Percentiles rank a stretch among this genome's conserved stretches.
These are phyloP conservation scores for Entomobrya proxima DNA, from an alignment of 2,888 invertebrate species.

Conservation along the genomic window DNA sequence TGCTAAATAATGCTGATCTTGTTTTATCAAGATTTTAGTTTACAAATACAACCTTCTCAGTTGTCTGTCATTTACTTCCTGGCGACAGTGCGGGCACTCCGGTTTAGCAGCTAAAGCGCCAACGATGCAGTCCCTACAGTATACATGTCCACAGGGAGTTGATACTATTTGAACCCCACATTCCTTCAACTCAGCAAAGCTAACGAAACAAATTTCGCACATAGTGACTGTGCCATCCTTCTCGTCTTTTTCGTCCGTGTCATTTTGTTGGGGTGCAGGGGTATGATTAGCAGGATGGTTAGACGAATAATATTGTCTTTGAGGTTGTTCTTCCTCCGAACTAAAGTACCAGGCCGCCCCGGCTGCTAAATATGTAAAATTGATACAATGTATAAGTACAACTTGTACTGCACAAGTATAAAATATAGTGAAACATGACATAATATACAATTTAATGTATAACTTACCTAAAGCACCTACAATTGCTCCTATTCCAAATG, in stretches of 20 bases:
- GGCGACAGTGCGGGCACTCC: slow-evolving; percentile 60
- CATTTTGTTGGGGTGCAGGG: not conserved
- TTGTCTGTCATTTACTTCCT: not conserved
- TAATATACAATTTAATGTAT: too few relatives aligned
- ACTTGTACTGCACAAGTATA: too few relatives aligned
- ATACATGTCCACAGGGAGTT: slow-evolving; percentile 62
- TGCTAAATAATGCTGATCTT: too few relatives aligned
- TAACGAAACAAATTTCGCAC: slow-evolving; percentile 60
- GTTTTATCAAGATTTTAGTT: not conserved
- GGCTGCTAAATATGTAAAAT: slow-evolving; percentile 14
- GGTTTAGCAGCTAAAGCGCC: slow-evolving; percentile 30
- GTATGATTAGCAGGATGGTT: slow-evolving; percentile 26
- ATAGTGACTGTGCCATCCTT: slow-evolving; percentile 53
- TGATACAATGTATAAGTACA: not conserved
- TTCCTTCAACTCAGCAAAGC: slow-evolving; percentile 52
- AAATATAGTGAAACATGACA: too few relatives aligned
- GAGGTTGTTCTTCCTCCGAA: slow-evolving; percentile 29
- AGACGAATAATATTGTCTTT: not conserved
- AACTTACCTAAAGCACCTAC: slow-evolving; percentile 55
- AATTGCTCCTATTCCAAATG: slow-evolving; percentile 50
- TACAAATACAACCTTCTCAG: slow-evolving; percentile 44
- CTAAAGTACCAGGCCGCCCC: slow-evolving; percentile 49
- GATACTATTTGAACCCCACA: slow-evolving; percentile 54
- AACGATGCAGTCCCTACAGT: slow-evolving; percentile 54
- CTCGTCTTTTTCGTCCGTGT: slow-evolving; percentile 48